A percentile compares a stretch with the other conserved stretches of the same genome.
Conservation (phyloP, 2,888 invertebrate genomes). For the Adineta ricciae region DNA sequence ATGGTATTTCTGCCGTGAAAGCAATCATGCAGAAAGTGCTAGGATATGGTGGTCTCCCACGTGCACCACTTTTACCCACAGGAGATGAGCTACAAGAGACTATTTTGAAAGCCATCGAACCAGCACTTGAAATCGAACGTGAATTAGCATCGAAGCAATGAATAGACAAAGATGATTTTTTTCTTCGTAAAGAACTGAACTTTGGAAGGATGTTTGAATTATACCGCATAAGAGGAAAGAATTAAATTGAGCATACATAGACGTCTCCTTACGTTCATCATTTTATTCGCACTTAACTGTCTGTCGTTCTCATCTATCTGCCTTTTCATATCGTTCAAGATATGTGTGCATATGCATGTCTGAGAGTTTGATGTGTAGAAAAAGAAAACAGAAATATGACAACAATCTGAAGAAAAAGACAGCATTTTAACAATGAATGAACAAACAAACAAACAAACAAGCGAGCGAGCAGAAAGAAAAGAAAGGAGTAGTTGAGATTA, state of each 20-base stretch:
- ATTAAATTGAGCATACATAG: no score
- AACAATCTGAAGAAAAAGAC: neutral
- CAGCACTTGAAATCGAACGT: neutral
- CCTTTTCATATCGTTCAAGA: neutral
- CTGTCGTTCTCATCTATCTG: neutral
- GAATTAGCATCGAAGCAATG: neutral
- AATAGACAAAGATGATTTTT: no score
- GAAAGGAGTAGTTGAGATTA: neutral
- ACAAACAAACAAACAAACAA: neutral
- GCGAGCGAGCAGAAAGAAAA: neutral
- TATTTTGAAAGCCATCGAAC: neutral
- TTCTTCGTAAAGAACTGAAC: no score
- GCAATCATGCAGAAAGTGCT: neutral
- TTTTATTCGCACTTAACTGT: neutral
- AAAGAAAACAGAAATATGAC: neutral
- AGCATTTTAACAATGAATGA: neutral
- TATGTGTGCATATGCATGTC: neutral
- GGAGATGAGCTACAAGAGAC: neutral
- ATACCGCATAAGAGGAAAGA: neutral
- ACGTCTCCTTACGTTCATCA: neutral
- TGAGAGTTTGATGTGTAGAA: neutral
- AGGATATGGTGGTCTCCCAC: neutral
- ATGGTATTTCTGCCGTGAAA: neutral
- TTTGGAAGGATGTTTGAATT: no score
- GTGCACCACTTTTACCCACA: neutral